Percentiles rank a stretch among this genome's conserved stretches.
phyloP scores from a whole-genome alignment of 2,888 invertebrate species.

The Luperina testacea region DNA sequence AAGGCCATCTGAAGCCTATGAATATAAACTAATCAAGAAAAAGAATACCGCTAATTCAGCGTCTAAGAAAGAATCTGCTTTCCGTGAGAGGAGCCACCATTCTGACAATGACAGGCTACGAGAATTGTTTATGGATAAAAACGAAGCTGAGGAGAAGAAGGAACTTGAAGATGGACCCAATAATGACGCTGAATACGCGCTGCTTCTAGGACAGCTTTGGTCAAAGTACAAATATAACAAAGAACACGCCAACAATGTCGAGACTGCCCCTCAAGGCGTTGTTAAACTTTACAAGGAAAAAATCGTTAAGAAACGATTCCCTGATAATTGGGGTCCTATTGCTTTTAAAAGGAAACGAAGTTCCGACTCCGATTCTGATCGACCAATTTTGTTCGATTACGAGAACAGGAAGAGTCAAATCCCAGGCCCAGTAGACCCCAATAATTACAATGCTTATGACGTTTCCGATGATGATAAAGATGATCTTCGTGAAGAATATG shows the following conservation, averaged over 20 bases:
- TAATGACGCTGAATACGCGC: constrained; percentile 88
- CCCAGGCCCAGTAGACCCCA: constrained; percentile 73
- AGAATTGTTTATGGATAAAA: constrained; percentile 83
- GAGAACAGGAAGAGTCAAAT: constrained; percentile 74
- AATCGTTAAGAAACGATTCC: constrained; percentile 85
- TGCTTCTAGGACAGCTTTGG: constrained; percentile 90
- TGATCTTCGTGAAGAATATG: constrained; percentile 86
- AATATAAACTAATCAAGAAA: constrained; percentile 90
- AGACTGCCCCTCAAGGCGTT: constrained; percentile 83
- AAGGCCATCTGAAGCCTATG: constrained; percentile 88
- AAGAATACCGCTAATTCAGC: constrained; percentile 77
- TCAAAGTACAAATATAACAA: constrained; percentile 89
- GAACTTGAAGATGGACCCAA: constrained; percentile 77
- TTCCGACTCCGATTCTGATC: constrained; percentile 77
- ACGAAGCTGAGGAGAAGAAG: constrained; percentile 78
- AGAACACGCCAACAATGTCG: constrained; percentile 77
- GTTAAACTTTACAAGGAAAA: constrained; percentile 87
- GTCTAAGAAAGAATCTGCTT: constrained; percentile 82
- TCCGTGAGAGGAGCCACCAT: constrained; percentile 85
- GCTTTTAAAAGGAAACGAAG: constrained; percentile 88
- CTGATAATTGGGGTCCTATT: constrained; percentile 88
- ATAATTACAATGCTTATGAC: constrained; percentile 82
- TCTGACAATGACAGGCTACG: constrained; percentile 83
- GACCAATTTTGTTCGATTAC: constrained; percentile 75
- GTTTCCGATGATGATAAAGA: constrained; percentile 83